Evolutionary conservation across 2,113 vertebrate species (phyloP), one percentile per base, ranked within the genome.

Genomic region (Gambusia affinis): DNA sequence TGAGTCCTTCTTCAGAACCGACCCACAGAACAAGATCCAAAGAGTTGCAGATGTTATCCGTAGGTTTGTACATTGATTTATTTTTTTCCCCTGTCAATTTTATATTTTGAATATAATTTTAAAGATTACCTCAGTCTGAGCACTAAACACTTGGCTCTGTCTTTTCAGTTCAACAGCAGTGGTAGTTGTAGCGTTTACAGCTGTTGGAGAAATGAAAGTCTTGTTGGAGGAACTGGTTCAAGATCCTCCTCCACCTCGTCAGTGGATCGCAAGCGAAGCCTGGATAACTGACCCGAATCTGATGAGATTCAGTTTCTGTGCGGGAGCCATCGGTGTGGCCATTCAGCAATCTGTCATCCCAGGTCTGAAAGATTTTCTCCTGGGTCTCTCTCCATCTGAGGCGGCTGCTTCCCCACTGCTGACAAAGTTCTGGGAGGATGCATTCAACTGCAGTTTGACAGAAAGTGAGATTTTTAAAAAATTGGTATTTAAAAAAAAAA

Each of bases 201-300:
- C 88, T 0, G 4, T 70, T 1, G 88, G 81, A 47, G 94, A 94
- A 24, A 77, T 93, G 73, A 81, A 11, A 15, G 33, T 92, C 3
- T 63, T 95, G 12, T 15, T 94, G 11, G 76, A 87, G 10, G 92
- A 94, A 75, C 33, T 94, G 29, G 68, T 63, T 0, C 65, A 27
- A 1, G 29, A 90, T 24, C 88, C 86, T 17, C 80, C 51, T 3
- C 90, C 91, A 27, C 86, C 81, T 12, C 82, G 85, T 24, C 93
- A 94, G 79, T 94, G 94, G 94, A 91, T 94, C 14, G 93, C 90
- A 11, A 92, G 87, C 24, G 93, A 94, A 62, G 4, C 87, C 0
- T 95, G 94, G 94, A 81, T 91, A 57, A 92, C 92, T 0, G 71
- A 90, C 12, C 71, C 78, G 10, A 68, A 87, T 12, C 57, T 93